Evolutionary conservation across 2,797 vertebrate species (phyloP), one percentile per base, ranked within the genome.

Genomic region (Sebastes hubbsi): DNA sequence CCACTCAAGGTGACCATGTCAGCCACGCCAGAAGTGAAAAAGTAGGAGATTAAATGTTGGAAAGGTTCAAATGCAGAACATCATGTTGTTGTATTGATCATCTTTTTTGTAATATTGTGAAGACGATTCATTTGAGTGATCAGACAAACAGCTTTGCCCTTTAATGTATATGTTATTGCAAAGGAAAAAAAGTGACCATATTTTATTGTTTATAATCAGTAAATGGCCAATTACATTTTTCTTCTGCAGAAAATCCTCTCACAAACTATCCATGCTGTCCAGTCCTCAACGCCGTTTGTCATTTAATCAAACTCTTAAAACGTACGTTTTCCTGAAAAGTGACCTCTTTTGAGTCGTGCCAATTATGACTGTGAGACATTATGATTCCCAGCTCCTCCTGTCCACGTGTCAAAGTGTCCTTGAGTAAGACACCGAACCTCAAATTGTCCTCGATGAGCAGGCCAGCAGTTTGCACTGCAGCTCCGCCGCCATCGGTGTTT

Each of bases 381-480:
- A 7, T 22, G 22, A 58, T 46, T n/a, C 29, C 38, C 22, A 12
- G 32, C 32, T 62, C 65, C 32, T 56, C 38, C 63, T 68, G 25
- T 76, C 63, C 16, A 25, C 62, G 18, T 72, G 72, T 58, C 56
- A 13, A 63, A 16, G 70, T 77, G 73, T 74, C 49, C 69, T 64
- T 76, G 58, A 64, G 30, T 24, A 20, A 66, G 29, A 73, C 62
- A 61, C 61, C 54, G 27, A 77, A 42, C 49, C 24, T 68, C 34
- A 78, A 25, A 75, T 38, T 72, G 36, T 75, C 25, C 8, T 12
- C 4, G 6, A 20, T 32, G 71, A 71, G 60, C 60, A 49, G 24
- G n/a, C 54, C 42, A 12, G 36, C n/a, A 25, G 30, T 27, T 29
- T 34, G 34, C n/a, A 60, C 13, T n/a, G 22, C 25, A 5, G 20